Percentiles rank a stretch among this genome's conserved stretches.
Evolutionary conservation across 2,797 vertebrate genomes (phyloP).

Genomic region (Pseudotriccus pelzelni): DNA sequence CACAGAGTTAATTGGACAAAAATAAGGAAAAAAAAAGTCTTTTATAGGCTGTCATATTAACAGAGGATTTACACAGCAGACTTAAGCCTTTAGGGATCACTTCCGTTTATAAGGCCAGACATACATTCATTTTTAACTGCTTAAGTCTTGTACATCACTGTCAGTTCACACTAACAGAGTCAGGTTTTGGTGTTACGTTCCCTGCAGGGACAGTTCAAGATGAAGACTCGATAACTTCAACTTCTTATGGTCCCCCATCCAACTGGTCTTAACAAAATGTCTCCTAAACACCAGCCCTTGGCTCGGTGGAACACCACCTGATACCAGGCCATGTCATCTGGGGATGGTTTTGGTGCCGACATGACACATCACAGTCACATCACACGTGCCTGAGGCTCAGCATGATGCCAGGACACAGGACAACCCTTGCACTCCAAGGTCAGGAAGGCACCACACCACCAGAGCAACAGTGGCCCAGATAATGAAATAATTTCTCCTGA

Average conservation of each 20-base stretch:
- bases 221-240: not conserved
- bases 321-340: fast-evolving
- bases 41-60: not conserved
- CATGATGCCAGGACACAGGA: not conserved
- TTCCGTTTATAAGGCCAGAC: not conserved
- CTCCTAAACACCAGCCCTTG: fast-evolving
- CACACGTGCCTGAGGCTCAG: no score
- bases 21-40: not conserved
- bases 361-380: not conserved
- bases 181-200: not conserved
- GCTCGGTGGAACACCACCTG: not conserved
- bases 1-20: not conserved
- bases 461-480: fast-evolving
- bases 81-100: not conserved
- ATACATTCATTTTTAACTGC: not conserved
- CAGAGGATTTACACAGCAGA: not conserved
- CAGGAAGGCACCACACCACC: fast-evolving
- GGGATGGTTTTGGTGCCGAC: not conserved
- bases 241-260: not conserved
- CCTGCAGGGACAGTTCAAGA: not conserved
- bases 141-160: not conserved
- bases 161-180: not conserved
- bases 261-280: not conserved
- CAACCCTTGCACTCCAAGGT: no score
- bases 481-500: not conserved